Base-by-base conservation (phyloP, 1,140 invertebrate species). In the Solenopsis invicta region DNA sequence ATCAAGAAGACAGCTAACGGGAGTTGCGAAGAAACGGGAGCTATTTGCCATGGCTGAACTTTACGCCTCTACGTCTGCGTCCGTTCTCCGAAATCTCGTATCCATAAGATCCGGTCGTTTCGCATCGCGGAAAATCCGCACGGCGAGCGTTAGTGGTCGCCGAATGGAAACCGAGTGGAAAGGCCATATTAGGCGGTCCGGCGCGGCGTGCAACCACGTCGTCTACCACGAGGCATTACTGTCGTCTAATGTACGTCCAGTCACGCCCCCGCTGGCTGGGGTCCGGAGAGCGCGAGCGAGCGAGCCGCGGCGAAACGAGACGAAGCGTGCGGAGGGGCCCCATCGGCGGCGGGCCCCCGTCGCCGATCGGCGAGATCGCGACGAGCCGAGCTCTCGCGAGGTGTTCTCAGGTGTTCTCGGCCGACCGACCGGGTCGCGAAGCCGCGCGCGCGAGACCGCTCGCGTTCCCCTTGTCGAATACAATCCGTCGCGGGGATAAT, bases 251-350 rank as follows among this genome's bases (percentile, higher is more conserved):
- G 72, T 78, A 88, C 72, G 54, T 82, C 34, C 34, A 90, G 89
- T 91, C 77, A 93, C 93, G 92, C 92, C 92, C 92, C 93, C 93
- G 91, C 93, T 92, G 77, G 86, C 13, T 56, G 59, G 18, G 71
- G 34, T 75, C 75, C 72, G 52, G 48, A 24, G 41, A 84, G 48
- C 75, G 34, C n/a, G n/a, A 76, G 37, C 12, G 21, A 77, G 21
- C 89, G 88, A 88, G 69, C 29, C 75, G 87, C 85, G 85, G 88
- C 92, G 90, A 90, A 85, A 37, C 62, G 50, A 72, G 64, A 34
- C 88, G 92, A 91, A 88, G 69, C 85, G 86, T 88, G 69, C 89
- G 91, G 93, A 93, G 91, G 88, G 87, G 56, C 88, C 76, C 76
- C 69, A 74, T 82, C 80, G 80, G 54, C 54, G 18, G 52, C 54